A percentile compares a stretch with the other conserved stretches of the same genome.
These are phyloP conservation scores for Aptenodytes forsteri DNA, from an alignment of 2,113 vertebrate genomes.

Conservation along the genomic window DNA sequence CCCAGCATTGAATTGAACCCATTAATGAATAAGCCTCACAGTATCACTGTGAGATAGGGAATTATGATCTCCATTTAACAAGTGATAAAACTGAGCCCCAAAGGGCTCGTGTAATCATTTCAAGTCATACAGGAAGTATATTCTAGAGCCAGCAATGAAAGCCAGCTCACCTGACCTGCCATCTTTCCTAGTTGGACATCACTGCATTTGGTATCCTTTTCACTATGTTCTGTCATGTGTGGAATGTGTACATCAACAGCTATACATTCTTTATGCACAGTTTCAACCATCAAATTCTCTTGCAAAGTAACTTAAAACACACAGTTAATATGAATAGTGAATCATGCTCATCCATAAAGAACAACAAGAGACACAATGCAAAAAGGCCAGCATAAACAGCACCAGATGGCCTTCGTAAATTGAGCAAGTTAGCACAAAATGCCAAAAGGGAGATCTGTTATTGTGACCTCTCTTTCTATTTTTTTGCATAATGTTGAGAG, in stretches of 20 bases:
- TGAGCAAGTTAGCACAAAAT: neutral
- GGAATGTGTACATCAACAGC: neutral
- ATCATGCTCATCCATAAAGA: neutral
- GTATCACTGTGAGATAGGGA: neutral
- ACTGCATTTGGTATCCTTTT: neutral
- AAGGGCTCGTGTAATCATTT: neutral
- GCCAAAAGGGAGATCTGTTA: neutral
- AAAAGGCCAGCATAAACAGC: neutral
- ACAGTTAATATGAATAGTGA: neutral
- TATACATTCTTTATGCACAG: neutral
- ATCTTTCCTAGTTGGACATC: neutral
- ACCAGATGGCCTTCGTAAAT: neutral
- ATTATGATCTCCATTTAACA: neutral
- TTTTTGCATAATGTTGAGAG: neutral
- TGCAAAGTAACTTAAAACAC: neutral
- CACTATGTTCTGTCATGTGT: neutral
- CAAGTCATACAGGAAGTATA: neutral
- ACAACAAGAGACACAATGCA: neutral
- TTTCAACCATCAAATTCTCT: neutral
- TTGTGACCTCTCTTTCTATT: neutral
- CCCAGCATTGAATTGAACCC: neutral
- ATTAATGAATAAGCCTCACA: neutral
- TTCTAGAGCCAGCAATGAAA: neutral
- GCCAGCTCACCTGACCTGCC: neutral
- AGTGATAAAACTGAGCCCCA: neutral